Evolutionary conservation across 2,888 invertebrate genomes (phyloP), one percentile per base, ranked within the genome.

Genomic region (Lordiphosa fenestrarum): DNA sequence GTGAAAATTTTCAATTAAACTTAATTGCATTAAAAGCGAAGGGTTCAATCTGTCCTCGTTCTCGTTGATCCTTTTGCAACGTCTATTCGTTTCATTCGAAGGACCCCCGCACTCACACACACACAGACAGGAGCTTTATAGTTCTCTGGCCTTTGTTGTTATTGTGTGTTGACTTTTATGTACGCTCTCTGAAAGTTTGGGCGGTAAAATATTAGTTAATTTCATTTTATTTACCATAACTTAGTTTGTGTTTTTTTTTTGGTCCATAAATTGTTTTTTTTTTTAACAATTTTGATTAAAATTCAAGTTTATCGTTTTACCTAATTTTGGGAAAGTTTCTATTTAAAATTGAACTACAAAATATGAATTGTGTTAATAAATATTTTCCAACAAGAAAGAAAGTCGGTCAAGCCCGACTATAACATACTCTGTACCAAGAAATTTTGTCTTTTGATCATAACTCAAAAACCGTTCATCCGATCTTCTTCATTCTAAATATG

Each of bases 1-100:
- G 81, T 85, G 81, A 76, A 82, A 81, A 82, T 82, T 82, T 82
- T 82, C 85, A 82, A 82, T 82, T 82, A 83, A 82, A 84, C 85
- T 83, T 82, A 82, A 82, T 82, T 82, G 81, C 81, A 76, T 85
- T 84, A 80, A 80, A 80, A 83, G 85, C 85, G 83, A 80, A 80
- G 80, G 85, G 80, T 80, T 80, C 85, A 80, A 80, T 80, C 80
- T 80, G 85, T 75, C 80, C n/a, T 10, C 10, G 44, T 44, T 15
- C 33, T 15, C 1, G 44, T 30, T 44, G 42, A 44, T 44, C 42
- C 42, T 15, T 44, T 44, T 42, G 12, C 25, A 12, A 30, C 23
- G 42, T 30, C 30, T 30, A 9, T 30, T 30, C 30, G 30, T 30
- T 30, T 9, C 9, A 30, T 7, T 7, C 9, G 2, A 30, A 30